Conservation (phyloP, 2,113 vertebrate genomes). For the Prietella phreatophila region DNA sequence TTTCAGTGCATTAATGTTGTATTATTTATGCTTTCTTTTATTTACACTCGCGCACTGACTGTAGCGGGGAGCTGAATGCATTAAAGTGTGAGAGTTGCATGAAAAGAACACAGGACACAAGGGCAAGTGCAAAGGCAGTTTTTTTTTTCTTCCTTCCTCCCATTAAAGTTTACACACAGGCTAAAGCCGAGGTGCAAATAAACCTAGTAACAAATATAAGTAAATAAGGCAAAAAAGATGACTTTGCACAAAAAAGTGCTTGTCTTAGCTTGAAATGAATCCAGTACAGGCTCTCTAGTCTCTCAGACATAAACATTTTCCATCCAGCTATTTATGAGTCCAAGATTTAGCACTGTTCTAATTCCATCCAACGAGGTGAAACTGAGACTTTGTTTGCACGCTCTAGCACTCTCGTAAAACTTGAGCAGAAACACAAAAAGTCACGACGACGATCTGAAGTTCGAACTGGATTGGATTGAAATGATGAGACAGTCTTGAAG, state of each 20-base stretch:
- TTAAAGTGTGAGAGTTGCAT: not conserved
- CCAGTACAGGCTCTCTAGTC: not conserved
- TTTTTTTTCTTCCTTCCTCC: not conserved
- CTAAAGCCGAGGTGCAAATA: not conserved
- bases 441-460: not conserved
- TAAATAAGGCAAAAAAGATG: not conserved
- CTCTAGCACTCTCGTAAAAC: not conserved
- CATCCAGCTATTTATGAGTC: not conserved
- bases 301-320: not conserved
- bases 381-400: not conserved
- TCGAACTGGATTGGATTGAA: not conserved
- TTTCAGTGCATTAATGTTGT: not conserved
- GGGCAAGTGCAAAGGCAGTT: constrained; percentile 12
- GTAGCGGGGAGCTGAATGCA: constrained; percentile 4
- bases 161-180: not conserved
- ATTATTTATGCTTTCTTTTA: not conserved
- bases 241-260: not conserved
- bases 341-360: not conserved
- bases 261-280: not conserved
- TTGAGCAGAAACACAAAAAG: not conserved
- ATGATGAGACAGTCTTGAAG: not conserved
- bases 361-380: not conserved
- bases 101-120: not conserved
- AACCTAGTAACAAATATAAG: not conserved
- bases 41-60: not conserved